Base-by-base conservation (phyloP, 2,113 vertebrate species). In the Macroglossus sobrinus region DNA sequence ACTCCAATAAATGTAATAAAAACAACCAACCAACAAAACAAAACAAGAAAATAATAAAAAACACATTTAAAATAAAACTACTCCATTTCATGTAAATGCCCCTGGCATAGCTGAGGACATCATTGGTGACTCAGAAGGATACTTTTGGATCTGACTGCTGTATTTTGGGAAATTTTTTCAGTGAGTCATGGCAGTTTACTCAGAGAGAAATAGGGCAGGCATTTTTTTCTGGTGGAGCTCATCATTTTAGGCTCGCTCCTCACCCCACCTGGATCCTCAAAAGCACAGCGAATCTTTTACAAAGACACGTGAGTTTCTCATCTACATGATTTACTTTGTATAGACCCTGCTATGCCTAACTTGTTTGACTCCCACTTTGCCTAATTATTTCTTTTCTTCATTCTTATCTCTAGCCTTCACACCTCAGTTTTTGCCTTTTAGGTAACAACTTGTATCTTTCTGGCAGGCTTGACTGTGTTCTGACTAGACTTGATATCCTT, bases 31-130 rank as follows among this genome's bases (percentile, higher is more conserved):
- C 8, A 50, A 50, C 4, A 50, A 50, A 18, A 16, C 45, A 47
- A 94, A 92, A 93, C 57, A 92, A 90, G 22, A 94, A 96, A 79
- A 93, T 80, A 80, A 80, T 64, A 1, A 86, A 78, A 92, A 84
- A 35, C 19, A 3, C 57, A 75, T 59, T 93, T 81, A 50, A 91
- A 92, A 47, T 74, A 64, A 89, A 88, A 68, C 55, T 0, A 45
- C 28, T 89, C 33, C 66, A 89, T 93, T 86, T 89, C 59, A 69
- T 75, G 53, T 35, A 89, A 92, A 69, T 79, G 68, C 18, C 74
- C 71, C 11, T 16, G 45, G 92, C 19, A 43, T 95, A 64, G 40
- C 69, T 82, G 4, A 53, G 33, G 69, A 61, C 92, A 43, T 74
- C 74, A 85, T 7, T 19, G 59, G 87, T 91, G 94, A 93, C 82